phyloP scores from a whole-genome alignment of 2,113 vertebrate genomes.

The Ancistrus triradiatus region DNA sequence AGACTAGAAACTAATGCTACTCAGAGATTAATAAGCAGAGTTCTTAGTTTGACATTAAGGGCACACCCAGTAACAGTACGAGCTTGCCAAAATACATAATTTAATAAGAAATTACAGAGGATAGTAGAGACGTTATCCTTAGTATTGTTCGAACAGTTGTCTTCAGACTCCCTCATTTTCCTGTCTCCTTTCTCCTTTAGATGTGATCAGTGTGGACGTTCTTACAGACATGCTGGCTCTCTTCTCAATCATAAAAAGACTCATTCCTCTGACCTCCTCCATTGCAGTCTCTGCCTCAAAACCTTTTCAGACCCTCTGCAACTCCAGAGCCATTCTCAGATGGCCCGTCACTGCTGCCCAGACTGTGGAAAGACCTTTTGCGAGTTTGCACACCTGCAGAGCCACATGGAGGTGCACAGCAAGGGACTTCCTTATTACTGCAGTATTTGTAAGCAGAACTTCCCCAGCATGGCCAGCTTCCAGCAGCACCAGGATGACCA shows the following conservation, averaged over 20 bases:
- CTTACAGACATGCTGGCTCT: slow-evolving; percentile 76
- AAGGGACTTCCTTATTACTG: slow-evolving; percentile 70
- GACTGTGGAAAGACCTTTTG: slow-evolving; percentile 78
- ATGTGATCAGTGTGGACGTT: slow-evolving; percentile 80
- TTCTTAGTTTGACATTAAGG: too few species aligned
- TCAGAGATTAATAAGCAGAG: too few species aligned
- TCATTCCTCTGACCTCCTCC: slow-evolving; percentile 72
- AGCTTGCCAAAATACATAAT: too few species aligned
- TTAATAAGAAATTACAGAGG: too few species aligned
- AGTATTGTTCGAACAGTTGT: too few species aligned
- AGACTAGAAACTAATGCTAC: too few species aligned
- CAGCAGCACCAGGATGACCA: slow-evolving; percentile 71
- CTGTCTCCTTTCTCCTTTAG: slow-evolving; percentile 48
- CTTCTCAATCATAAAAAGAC: slow-evolving; percentile 81
- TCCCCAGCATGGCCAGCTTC: slow-evolving; percentile 65
- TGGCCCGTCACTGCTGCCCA: slow-evolving; percentile 72
- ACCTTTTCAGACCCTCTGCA: slow-evolving; percentile 71
- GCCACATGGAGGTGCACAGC: slow-evolving; percentile 69
- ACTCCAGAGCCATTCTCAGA: slow-evolving; percentile 74
- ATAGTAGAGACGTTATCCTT: too few species aligned
- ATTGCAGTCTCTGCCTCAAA: slow-evolving; percentile 74
- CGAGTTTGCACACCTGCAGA: slow-evolving; percentile 66
- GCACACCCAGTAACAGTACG: too few species aligned
- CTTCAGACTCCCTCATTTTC: too few species aligned
- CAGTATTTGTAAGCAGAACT: slow-evolving; percentile 73